A percentile compares a stretch with the other conserved stretches of the same genome.
These are phyloP conservation scores for Zaprionus africanus DNA, from an alignment of 1,140 invertebrate species.

Conservation along the genomic window DNA sequence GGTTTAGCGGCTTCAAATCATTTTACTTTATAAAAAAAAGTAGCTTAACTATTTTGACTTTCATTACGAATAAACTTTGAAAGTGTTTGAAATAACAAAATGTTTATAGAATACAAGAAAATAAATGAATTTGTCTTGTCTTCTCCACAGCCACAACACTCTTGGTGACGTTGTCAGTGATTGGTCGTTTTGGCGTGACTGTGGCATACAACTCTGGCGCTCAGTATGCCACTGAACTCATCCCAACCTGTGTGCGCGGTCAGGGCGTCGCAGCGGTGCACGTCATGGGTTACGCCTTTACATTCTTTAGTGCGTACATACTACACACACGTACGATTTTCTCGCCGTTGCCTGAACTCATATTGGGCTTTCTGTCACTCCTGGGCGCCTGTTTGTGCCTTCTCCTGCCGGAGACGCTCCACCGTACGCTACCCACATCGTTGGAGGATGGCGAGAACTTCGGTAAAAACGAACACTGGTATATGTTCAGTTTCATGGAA, in stretches of 20 bases:
- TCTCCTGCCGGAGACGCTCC: slow-evolving; percentile 75
- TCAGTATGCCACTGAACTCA: slow-evolving; percentile 88
- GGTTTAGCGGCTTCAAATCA: not conserved
- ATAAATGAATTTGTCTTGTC: not conserved
- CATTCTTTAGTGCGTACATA: slow-evolving; percentile 76
- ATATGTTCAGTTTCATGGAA: slow-evolving; percentile 70
- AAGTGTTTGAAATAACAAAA: not conserved
- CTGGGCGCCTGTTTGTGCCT: slow-evolving; percentile 85
- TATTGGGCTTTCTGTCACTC: slow-evolving; percentile 85
- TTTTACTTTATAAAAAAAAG: not conserved
- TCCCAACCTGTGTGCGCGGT: slow-evolving; percentile 88
- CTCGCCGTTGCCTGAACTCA: slow-evolving; percentile 85
- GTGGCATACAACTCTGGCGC: slow-evolving; percentile 88
- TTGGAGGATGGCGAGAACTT: slow-evolving; percentile 87
- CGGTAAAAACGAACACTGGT: slow-evolving; percentile 85
- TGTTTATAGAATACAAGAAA: not conserved
- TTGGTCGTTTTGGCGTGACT: slow-evolving; percentile 88
- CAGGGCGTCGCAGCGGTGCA: slow-evolving; percentile 86
- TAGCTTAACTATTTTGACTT: not conserved
- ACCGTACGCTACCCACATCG: slow-evolving; percentile 86
- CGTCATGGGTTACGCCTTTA: slow-evolving; percentile 86
- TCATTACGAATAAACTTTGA: not conserved
- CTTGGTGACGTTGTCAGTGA: slow-evolving; percentile 78
- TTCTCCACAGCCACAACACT: slow-evolving; percentile 44
- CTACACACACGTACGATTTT: slow-evolving; percentile 83